Evolutionary conservation across 2,888 invertebrate genomes (phyloP).

Genomic region (Ennomos quercinarius): DNA sequence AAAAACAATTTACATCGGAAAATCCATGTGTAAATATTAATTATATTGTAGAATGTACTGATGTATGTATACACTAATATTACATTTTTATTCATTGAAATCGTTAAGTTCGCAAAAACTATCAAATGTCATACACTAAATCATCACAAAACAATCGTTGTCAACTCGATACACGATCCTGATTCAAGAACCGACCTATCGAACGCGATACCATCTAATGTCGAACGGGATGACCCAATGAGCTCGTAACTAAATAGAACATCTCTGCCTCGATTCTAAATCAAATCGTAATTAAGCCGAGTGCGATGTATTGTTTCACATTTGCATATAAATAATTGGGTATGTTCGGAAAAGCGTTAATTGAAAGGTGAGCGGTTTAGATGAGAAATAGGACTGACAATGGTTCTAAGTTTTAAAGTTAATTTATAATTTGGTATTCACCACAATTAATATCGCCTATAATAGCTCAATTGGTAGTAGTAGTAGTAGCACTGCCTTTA

Average conservation of each 20-base stretch:
- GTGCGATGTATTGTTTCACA: slow-evolving; percentile 55
- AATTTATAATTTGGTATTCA: too few species aligned
- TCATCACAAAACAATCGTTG: slow-evolving; percentile 5
- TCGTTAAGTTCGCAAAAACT: background rate
- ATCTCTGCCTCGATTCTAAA: slow-evolving; percentile 65
- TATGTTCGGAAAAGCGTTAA: slow-evolving; percentile 31
- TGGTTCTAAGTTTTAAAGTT: too few species aligned
- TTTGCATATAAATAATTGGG: slow-evolving; percentile 48
- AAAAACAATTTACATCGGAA: too few species aligned
- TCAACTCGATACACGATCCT: slow-evolving; percentile 45
- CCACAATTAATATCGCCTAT: too few species aligned
- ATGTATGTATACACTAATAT: too few species aligned
- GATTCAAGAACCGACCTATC: slow-evolving; percentile 63
- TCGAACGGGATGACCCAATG: slow-evolving; percentile 71
- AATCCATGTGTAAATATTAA: too few species aligned
- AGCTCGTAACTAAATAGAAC: slow-evolving; percentile 74
- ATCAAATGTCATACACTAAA: background rate
- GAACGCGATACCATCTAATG: slow-evolving; percentile 55
- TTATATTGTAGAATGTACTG: too few species aligned
- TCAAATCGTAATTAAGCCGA: slow-evolving; percentile 73
- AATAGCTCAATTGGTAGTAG: too few species aligned
- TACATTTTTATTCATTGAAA: too few species aligned
- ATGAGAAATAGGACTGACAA: slow-evolving; percentile 19
- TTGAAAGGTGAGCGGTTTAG: slow-evolving; percentile 17
- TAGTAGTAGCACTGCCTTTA: too few species aligned